These are phyloP conservation scores for Cabera pusaria DNA, from an alignment of 2,888 invertebrate genomes.

Conservation along the genomic window DNA sequence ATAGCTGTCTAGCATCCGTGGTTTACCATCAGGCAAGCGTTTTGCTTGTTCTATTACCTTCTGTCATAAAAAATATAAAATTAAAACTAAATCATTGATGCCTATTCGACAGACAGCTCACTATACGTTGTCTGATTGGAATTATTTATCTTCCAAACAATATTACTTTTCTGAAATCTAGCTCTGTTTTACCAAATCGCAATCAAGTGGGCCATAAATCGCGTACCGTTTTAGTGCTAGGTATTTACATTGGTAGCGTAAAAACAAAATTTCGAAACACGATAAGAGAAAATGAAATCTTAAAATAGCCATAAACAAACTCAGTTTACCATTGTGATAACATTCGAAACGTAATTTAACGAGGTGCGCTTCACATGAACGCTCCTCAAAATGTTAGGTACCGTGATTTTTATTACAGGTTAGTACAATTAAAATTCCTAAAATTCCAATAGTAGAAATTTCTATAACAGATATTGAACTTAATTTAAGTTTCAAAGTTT, in stretches of 20 bases:
- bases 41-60: no score
- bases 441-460: no score
- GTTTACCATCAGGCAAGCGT: no score
- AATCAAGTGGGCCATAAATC: slow-evolving; percentile 16
- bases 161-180: slow-evolving; percentile 8
- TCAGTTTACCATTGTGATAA: slow-evolving; percentile 43
- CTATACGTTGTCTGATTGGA: no score
- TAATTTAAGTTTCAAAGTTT: no score
- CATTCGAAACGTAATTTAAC: slow-evolving; percentile 40
- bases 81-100: no score
- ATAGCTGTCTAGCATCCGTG: no score
- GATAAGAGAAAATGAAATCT: slow-evolving; percentile 70
- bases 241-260: slow-evolving; percentile 33
- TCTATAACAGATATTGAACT: no score
- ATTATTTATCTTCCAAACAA: background rate
- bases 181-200: slow-evolving; percentile 15
- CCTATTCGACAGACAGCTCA: no score
- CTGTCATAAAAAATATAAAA: no score
- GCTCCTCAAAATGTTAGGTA: slow-evolving; percentile 47
- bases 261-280: slow-evolving; percentile 32
- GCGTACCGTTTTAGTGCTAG: slow-evolving; percentile 28
- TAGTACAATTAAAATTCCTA: no score
- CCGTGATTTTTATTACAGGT: slow-evolving; percentile 42
- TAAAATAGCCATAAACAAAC: slow-evolving; percentile 61
- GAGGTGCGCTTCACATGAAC: slow-evolving; percentile 37